These are phyloP conservation scores for Chaetophractus vellerosus DNA, from an alignment of 2,797 vertebrate genomes.

Conservation along the genomic window DNA sequence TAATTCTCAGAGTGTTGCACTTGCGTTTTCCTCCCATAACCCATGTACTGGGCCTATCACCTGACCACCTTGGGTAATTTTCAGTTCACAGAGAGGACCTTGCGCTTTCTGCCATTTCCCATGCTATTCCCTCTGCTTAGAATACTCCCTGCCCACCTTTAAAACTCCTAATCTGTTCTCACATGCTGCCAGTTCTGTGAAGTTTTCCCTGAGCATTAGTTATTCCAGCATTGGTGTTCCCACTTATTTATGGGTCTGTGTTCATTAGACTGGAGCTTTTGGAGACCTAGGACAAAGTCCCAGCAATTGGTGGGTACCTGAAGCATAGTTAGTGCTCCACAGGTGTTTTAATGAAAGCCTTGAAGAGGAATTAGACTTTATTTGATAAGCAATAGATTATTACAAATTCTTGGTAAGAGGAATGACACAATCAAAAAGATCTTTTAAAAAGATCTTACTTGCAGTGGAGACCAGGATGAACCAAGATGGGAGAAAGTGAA, in stretches of 20 bases:
- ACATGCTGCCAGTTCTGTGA: neutral
- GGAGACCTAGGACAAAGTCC: neutral
- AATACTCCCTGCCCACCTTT: neutral
- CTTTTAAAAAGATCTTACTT: slow-evolving; percentile 43
- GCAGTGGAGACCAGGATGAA: neutral
- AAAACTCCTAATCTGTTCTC: slow-evolving; percentile 34
- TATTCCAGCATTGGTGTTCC: neutral
- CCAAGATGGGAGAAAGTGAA: neutral
- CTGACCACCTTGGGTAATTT: neutral
- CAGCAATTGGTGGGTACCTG: neutral
- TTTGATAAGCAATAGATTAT: neutral
- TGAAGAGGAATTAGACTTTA: neutral
- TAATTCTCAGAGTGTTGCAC: slow-evolving; percentile 12
- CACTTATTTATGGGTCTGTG: slow-evolving; percentile 9
- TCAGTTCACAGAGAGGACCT: neutral
- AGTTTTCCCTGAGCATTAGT: neutral
- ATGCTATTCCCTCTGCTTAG: neutral
- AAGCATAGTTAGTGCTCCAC: neutral
- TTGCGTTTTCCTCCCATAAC: slow-evolving; percentile 26
- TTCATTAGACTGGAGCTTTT: neutral
- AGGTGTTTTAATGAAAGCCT: slow-evolving; percentile 42
- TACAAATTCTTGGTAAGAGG: neutral
- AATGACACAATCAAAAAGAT: neutral
- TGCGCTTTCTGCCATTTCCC: neutral
- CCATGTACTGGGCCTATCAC: neutral